These are phyloP conservation scores for Incurvaria masculella DNA, from an alignment of 2,888 invertebrate genomes.

Conservation along the genomic window DNA sequence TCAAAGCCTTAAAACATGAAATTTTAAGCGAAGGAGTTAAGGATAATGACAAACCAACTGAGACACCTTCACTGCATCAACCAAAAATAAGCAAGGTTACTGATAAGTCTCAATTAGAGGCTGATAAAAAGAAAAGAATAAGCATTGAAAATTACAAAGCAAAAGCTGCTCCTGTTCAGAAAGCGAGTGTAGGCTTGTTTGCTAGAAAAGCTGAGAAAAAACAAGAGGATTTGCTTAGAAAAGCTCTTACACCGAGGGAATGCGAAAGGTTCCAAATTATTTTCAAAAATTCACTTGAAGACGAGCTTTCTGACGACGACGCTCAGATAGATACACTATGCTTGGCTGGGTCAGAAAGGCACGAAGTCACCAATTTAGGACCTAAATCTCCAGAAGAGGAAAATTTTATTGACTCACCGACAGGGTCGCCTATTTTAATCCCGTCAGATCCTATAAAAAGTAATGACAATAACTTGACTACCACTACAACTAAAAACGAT, in stretches of 20 bases:
- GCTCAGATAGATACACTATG: slow-evolving; percentile 16
- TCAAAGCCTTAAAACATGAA: slow-evolving; percentile 48
- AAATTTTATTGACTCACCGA: slow-evolving; percentile 21
- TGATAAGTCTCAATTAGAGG: slow-evolving; percentile 24
- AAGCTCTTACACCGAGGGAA: slow-evolving; percentile 49
- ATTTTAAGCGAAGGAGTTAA: slow-evolving; percentile 37
- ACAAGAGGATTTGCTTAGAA: slow-evolving; percentile 20
- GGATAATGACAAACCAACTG: slow-evolving; percentile 25
- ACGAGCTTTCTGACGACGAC: slow-evolving; percentile 34
- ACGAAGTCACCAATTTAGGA: slow-evolving; percentile 29
- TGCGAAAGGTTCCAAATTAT: slow-evolving; percentile 44
- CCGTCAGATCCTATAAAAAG: slow-evolving; percentile 37
- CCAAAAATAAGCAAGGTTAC: slow-evolving; percentile 42
- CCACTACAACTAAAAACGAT: slow-evolving; percentile 22
- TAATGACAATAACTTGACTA: not conserved
- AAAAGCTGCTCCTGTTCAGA: slow-evolving; percentile 23
- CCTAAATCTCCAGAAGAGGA: slow-evolving; percentile 43
- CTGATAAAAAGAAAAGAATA: slow-evolving; percentile 40
- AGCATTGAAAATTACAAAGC: slow-evolving; percentile 50
- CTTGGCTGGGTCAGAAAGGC: slow-evolving; percentile 18
- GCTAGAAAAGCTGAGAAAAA: slow-evolving; percentile 4
- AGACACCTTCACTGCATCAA: slow-evolving; percentile 39
- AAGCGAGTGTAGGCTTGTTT: not conserved
- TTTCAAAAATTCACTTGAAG: slow-evolving; percentile 25
- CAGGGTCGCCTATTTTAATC: slow-evolving; percentile 36